Conservation (phyloP, 2,113 vertebrate species). For the Leptodactylus fuscus region DNA sequence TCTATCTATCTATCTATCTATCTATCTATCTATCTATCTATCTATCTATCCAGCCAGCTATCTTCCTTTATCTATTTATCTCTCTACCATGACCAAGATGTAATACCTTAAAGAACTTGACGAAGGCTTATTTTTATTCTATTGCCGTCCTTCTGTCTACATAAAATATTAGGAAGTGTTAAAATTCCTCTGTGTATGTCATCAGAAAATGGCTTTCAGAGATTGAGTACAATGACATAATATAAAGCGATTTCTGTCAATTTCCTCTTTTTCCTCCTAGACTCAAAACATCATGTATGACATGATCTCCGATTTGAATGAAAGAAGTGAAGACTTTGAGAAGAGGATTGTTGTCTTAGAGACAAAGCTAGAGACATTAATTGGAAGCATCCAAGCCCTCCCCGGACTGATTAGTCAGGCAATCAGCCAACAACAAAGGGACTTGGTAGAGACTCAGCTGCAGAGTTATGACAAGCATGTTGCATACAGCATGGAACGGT, state of each 20-base stretch:
- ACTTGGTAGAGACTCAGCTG: constrained; percentile 93
- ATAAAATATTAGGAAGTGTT: neutral
- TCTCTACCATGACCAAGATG: too few species aligned
- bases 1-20: neutral
- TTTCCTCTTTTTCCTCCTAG: constrained; percentile 74
- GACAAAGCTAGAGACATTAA: constrained; percentile 94
- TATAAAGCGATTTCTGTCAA: neutral
- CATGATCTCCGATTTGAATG: constrained; percentile 97
- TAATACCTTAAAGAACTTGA: neutral
- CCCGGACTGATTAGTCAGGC: constrained; percentile 96
- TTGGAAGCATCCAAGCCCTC: constrained; percentile 93
- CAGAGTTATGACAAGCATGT: constrained; percentile 88
- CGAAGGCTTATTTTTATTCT: neutral
- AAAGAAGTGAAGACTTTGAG: constrained; percentile 97
- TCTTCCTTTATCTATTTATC: too few species aligned
- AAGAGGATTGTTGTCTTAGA: constrained; percentile 96
- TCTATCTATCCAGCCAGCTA: too few species aligned
- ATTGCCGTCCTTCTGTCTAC: neutral
- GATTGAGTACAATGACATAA: neutral
- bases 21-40: neutral
- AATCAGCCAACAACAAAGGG: constrained; percentile 93
- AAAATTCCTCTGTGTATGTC: neutral
- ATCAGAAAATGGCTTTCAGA: neutral
- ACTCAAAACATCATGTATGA: constrained; percentile 99
- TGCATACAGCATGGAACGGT: constrained; percentile 85